A percentile compares a stretch with the other conserved stretches of the same genome.
Conservation (phyloP, 2,888 invertebrate genomes). For the Parnassius smintheus region DNA sequence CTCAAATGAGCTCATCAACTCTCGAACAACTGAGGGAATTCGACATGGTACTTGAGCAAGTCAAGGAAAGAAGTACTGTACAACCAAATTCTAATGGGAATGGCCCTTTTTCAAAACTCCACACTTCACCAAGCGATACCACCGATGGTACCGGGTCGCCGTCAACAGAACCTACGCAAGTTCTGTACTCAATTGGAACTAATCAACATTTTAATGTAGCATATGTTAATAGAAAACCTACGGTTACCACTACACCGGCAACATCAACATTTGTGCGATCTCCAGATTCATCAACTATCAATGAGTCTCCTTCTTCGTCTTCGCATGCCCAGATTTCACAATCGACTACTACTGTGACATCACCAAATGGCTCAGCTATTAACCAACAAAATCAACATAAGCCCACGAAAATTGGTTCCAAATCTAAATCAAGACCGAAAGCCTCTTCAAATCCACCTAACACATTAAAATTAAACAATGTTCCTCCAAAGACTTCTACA, state of each 20-base stretch:
- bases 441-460: constrained; percentile 77
- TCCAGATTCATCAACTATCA: constrained; percentile 65
- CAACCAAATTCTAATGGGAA: constrained; percentile 64
- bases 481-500: constrained; percentile 77
- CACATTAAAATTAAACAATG: constrained; percentile 83
- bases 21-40: constrained; percentile 89
- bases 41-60: constrained; percentile 90
- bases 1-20: constrained; percentile 87
- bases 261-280: constrained; percentile 62
- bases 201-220: constrained; percentile 64
- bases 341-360: constrained; percentile 53
- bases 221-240: constrained; percentile 67
- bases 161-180: constrained; percentile 53
- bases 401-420: constrained; percentile 55
- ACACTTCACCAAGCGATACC: constrained; percentile 50
- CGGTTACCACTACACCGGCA: constrained; percentile 52
- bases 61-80: constrained; percentile 87
- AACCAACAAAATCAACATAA: constrained; percentile 44
- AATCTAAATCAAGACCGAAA: constrained; percentile 79
- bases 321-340: constrained; percentile 44
- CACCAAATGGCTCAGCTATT: constrained; percentile 45
- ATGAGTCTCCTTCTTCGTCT: constrained; percentile 63
- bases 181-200: constrained; percentile 65
- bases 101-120: constrained; percentile 48
- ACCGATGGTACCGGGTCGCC: constrained; percentile 51